Evolutionary conservation across 2,113 vertebrate species (phyloP).

Genomic region (Salvelinus namaycush): DNA sequence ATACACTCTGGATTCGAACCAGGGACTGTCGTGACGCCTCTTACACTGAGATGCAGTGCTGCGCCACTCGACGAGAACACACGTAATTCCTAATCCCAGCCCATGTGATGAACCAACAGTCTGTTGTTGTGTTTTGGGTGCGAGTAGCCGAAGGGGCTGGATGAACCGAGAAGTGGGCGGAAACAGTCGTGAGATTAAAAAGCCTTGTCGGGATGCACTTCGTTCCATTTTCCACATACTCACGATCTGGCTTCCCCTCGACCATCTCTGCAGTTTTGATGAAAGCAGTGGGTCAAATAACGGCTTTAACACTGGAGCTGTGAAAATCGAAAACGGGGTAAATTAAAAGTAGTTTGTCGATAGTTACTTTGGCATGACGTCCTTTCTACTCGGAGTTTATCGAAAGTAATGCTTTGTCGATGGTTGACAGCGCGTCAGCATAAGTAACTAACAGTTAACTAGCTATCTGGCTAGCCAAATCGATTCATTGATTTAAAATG

Average conservation of each 20-base stretch:
- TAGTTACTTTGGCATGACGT: no score
- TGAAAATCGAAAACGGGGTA: conserved; percentile 72
- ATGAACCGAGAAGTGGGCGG: conserved; percentile 35
- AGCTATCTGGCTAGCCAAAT: no score
- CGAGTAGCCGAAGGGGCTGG: conserved; percentile 24
- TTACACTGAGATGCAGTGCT: no score
- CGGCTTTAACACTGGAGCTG: conserved; percentile 78
- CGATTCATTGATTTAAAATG: no score
- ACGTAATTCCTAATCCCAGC: neutral
- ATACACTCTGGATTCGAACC: no score
- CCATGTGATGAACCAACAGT: no score
- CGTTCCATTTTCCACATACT: conserved; percentile 60
- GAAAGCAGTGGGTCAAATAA: conserved; percentile 71
- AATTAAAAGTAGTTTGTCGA: conserved; percentile 33
- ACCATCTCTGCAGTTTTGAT: conserved; percentile 63
- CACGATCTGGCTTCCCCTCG: conserved; percentile 35
- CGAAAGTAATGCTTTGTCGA: no score
- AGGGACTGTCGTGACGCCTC: no score
- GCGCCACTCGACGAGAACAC: neutral
- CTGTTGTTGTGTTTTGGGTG: conserved; percentile 25
- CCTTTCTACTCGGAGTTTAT: no score
- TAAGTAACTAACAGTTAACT: no score
- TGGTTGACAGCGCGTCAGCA: no score
- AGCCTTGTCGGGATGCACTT: neutral
- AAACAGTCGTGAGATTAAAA: conserved; percentile 67